These are phyloP conservation scores for Ephestia elutella DNA, from an alignment of 1,140 invertebrate species.

Conservation along the genomic window DNA sequence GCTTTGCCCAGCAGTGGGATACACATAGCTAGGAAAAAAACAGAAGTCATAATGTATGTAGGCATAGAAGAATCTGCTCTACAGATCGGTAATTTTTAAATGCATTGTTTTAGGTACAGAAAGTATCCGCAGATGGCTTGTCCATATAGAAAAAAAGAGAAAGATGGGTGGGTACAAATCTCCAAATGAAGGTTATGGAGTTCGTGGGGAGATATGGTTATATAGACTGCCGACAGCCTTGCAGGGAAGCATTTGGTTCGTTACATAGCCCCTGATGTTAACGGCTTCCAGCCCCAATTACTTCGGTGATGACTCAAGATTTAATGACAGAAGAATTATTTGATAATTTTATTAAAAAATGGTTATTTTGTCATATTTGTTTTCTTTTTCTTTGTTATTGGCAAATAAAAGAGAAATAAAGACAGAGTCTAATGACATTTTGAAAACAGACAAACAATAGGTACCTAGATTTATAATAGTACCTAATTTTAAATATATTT, in stretches of 20 bases:
- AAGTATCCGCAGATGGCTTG: conserved; percentile 51
- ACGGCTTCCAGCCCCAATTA: conserved; percentile 45
- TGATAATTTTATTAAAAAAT: conserved; percentile 21
- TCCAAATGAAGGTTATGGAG: conserved; percentile 27
- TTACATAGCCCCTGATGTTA: conserved; percentile 52
- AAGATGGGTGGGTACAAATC: conserved; percentile 42
- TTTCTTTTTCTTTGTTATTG: conserved; percentile 2
- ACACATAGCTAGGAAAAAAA: too few species aligned
- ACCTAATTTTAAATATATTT: too few species aligned
- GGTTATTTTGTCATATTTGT: not conserved
- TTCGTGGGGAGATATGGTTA: conserved; percentile 59
- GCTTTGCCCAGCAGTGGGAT: too few species aligned
- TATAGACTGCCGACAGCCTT: conserved; percentile 39
- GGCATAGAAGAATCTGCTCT: too few species aligned
- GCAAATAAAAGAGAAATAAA: too few species aligned
- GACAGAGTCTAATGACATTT: too few species aligned
- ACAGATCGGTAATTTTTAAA: too few species aligned
- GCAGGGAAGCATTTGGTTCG: conserved; percentile 35
- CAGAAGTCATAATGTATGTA: too few species aligned
- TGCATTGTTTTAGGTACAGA: conserved; percentile 38
- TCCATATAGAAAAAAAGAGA: conserved; percentile 58
- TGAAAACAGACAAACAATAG: too few species aligned
- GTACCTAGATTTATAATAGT: too few species aligned
- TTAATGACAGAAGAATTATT: conserved; percentile 59
- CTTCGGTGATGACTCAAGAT: conserved; percentile 37